Evolutionary conservation across 2,888 invertebrate genomes (phyloP).

Genomic region (Peribatodes rhomboidaria): DNA sequence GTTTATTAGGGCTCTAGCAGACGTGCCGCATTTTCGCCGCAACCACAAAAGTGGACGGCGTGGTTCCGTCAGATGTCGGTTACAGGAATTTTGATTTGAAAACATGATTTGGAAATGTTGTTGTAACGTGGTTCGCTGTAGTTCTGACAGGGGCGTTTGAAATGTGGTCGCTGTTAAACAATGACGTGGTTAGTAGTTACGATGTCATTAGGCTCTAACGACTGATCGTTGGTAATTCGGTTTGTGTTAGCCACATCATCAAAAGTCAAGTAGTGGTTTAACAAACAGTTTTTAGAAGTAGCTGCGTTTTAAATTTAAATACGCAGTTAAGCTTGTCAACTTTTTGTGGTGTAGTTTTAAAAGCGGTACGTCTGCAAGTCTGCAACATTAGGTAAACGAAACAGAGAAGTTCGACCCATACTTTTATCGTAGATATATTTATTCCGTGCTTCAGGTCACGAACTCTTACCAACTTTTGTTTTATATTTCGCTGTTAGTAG

Average conservation of each 20-base stretch:
- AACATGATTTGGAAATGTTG: not conserved
- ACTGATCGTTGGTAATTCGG: too few species aligned
- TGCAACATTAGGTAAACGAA: conserved; percentile 2
- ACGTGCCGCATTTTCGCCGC: not conserved
- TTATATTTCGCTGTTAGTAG: conserved; percentile 1
- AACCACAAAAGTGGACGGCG: not conserved
- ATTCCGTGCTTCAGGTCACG: conserved; percentile 9
- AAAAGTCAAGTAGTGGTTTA: not conserved
- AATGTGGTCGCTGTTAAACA: not conserved
- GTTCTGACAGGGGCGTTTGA: not conserved
- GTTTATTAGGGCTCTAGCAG: not conserved
- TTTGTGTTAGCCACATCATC: too few species aligned
- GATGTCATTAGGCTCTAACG: not conserved
- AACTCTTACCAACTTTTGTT: conserved; percentile 6
- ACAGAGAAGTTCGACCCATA: conserved; percentile 1
- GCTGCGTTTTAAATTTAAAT: too few species aligned
- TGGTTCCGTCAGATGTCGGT: not conserved
- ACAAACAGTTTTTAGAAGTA: too few species aligned
- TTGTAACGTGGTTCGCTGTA: not conserved
- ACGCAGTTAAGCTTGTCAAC: too few species aligned
- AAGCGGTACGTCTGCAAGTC: conserved; percentile 2
- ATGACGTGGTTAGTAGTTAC: not conserved
- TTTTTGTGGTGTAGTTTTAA: not conserved
- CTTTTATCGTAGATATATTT: not conserved
- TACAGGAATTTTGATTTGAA: not conserved